Evolutionary conservation across 1,140 invertebrate species (phyloP), one percentile per base, ranked within the genome.

Genomic region (Trachymyrmex cornetzi): DNA sequence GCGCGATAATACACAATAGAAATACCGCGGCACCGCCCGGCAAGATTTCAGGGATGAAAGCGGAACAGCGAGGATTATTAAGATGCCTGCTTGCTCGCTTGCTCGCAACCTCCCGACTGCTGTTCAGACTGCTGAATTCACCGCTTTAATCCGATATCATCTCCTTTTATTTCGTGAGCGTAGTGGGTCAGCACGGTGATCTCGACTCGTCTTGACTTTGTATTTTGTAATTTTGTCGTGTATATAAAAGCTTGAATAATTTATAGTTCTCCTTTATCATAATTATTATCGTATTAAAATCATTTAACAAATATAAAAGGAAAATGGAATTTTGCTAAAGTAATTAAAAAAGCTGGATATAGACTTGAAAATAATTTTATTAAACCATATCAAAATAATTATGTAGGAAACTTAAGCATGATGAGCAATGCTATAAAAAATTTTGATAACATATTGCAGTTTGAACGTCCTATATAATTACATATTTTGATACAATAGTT

Each of bases 1-100:
- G 61, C 48, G 19, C 72, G 81, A 85, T 87, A 87, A 85, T 87
- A 38, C 71, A 87, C 86, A 87, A 87, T 87, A 87, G 86, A 87
- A 87, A 75, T 87, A 80, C 74, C 74, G 38, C 48, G 79, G 57
- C 64, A 34, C 24, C 30, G 55, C 55, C 38, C 38, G 86, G 61
- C 61, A 75, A 84, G 80, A 84, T 84, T 84, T 84, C 69, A 84
- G 69, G 69, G 69, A 84, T 84, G 80, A 84, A 84, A 34, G 69
- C 55, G 80, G 80, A 61, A 82, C 80, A 53, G 55, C 80, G 55
- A 74, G 55, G 55, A 74, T 84, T 74, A 84, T 84, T 84, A 84
- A 84, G 80, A 84, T 74, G 69, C 67, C 67, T 59, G 79, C 59
- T 22, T n/a, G 59, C 44, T 30, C 4, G 44, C 48, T 63, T 34